phyloP scores from a whole-genome alignment of 2,113 vertebrate genomes.

The Thalassoma bifasciatum region DNA sequence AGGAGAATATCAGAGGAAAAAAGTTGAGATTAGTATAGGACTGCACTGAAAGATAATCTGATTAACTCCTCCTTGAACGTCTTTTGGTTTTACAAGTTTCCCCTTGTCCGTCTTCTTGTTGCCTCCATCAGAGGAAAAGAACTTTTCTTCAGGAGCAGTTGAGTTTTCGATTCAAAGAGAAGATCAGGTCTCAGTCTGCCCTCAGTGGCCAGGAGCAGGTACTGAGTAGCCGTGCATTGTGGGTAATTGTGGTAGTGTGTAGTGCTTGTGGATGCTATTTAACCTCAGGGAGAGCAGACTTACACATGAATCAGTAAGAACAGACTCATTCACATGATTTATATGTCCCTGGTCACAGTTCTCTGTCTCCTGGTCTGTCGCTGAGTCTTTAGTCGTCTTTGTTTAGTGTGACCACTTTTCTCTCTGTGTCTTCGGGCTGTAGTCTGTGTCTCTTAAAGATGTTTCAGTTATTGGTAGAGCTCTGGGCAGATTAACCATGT shows the following conservation, averaged over 20 bases:
- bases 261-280: too few species aligned
- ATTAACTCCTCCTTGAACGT: too few species aligned
- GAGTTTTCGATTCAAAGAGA: constrained; percentile 79
- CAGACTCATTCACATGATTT: too few species aligned
- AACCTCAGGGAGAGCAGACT: too few species aligned
- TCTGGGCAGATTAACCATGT: constrained; percentile 50
- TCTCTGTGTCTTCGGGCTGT: too few species aligned
- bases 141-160: constrained; percentile 77
- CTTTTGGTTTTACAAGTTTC: not conserved
- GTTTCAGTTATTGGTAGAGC: not conserved
- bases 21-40: not conserved
- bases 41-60: not conserved
- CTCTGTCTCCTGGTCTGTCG: too few species aligned
- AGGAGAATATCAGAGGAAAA: not conserved
- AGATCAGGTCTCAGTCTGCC: constrained; percentile 60
- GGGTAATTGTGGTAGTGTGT: constrained; percentile 3
- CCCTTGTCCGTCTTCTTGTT: not conserved
- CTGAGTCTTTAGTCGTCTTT: too few species aligned
- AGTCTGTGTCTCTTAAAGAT: too few species aligned
- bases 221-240: constrained; percentile 2
- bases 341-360: too few species aligned
- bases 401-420: too few species aligned
- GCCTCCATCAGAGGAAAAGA: constrained; percentile 65
- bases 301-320: too few species aligned
- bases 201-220: constrained; percentile 62